Conservation (phyloP, 2,888 invertebrate species). For the Drosophila atripex region DNA sequence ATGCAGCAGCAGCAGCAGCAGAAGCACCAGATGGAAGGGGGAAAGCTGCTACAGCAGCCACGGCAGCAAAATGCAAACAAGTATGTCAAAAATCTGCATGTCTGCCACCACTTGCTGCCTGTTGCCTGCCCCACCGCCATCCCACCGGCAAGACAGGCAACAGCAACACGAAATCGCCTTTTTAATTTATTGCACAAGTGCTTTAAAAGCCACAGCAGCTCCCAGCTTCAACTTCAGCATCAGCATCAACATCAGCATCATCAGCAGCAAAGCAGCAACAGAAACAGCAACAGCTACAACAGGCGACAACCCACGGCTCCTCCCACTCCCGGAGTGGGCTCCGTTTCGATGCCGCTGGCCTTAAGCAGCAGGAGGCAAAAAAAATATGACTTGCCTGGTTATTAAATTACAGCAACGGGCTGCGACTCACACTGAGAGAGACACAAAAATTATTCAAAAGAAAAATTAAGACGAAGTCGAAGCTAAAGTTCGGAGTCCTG, state of each 20-base stretch:
- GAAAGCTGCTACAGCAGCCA: constrained; percentile 53
- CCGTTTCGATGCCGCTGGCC: constrained; percentile 54
- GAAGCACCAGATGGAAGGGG: constrained; percentile 41
- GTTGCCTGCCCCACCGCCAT: constrained; percentile 31
- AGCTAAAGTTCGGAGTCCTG: background rate
- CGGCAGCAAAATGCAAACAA: constrained; percentile 80
- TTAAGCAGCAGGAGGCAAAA: constrained; percentile 74
- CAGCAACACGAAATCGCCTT: constrained; percentile 75
- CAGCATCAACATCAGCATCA: constrained; percentile 6
- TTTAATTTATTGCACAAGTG: constrained; percentile 79
- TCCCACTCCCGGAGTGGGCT: constrained; percentile 29
- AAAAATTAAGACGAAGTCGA: constrained; percentile 13
- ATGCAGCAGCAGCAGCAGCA: constrained; percentile 43
- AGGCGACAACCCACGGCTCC: constrained; percentile 27
- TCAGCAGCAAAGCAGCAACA: constrained; percentile 7
- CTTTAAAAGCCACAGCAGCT: constrained; percentile 71
- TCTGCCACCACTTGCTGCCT: constrained; percentile 76
- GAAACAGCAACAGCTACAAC: constrained; percentile 20
- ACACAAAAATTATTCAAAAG: constrained; percentile 71
- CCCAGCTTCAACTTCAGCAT: too few relatives aligned
- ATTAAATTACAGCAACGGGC: constrained; percentile 72
- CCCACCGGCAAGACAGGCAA: constrained; percentile 43
- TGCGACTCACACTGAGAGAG: constrained; percentile 72
- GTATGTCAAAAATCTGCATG: constrained; percentile 80
- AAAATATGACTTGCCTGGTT: constrained; percentile 75